Conservation (phyloP, 2,113 vertebrate species). For the Pampusana beccarii region DNA sequence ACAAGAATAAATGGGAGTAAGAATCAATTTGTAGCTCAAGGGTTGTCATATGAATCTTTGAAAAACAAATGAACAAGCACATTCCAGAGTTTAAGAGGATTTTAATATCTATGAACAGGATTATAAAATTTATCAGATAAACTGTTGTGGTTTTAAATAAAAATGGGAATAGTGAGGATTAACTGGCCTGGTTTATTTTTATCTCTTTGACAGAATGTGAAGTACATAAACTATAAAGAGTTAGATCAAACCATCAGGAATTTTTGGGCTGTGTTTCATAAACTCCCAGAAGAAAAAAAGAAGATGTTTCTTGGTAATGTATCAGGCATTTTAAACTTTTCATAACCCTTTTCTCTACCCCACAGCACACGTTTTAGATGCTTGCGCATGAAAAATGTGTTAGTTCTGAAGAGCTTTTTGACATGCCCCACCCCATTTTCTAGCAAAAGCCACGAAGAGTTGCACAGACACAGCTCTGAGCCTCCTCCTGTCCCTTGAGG, state of each 20-base stretch:
- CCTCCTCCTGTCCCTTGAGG: background rate
- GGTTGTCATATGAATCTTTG: background rate
- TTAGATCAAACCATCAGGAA: slow-evolving; percentile 59
- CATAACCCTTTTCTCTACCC: background rate
- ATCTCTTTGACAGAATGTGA: slow-evolving; percentile 48
- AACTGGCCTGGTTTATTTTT: slow-evolving; percentile 21
- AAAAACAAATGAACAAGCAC: slow-evolving; percentile 5
- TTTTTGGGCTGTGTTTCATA: slow-evolving; percentile 74
- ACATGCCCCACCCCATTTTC: background rate
- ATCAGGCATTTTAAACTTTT: background rate
- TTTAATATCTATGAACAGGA: background rate
- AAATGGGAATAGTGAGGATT: background rate
- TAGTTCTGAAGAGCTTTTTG: background rate
- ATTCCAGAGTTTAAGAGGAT: background rate
- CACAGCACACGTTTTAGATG: background rate
- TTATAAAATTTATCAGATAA: background rate
- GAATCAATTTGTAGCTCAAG: background rate
- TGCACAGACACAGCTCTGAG: background rate
- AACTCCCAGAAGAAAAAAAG: slow-evolving; percentile 69
- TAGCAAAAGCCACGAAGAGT: background rate
- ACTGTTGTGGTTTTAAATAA: slow-evolving; percentile 1
- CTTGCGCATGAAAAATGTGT: background rate
- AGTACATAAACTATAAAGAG: fast-evolving
- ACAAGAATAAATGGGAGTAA: background rate
- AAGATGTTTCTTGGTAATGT: slow-evolving; percentile 70